Evolutionary conservation across 2,113 vertebrate species (phyloP).

Genomic region (Microcebus jonahi): DNA sequence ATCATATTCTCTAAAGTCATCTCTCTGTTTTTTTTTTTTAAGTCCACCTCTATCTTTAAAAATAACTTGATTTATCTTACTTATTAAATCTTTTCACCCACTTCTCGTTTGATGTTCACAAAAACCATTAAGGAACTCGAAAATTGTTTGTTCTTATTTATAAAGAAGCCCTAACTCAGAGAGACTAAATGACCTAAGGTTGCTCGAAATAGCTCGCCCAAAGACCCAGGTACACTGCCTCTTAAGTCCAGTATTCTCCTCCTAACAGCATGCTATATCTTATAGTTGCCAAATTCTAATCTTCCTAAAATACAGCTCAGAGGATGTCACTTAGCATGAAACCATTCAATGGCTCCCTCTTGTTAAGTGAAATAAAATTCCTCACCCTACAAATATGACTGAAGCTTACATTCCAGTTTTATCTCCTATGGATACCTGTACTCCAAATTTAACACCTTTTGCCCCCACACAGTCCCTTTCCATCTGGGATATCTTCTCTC

Average conservation of each 20-base stretch:
- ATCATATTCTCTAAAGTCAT: not conserved
- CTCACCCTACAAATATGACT: not conserved
- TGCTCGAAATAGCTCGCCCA: not conserved
- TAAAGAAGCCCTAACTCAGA: constrained; percentile 24
- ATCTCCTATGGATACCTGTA: not conserved
- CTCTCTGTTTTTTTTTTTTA: not conserved
- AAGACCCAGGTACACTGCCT: not conserved
- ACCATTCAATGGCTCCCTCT: not conserved
- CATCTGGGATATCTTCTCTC: not conserved
- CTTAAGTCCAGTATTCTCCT: not conserved
- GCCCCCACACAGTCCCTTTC: not conserved
- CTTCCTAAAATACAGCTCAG: not conserved
- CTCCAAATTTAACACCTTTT: not conserved
- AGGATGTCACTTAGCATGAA: not conserved
- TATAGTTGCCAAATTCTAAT: not conserved
- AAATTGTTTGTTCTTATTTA: constrained; percentile 3
- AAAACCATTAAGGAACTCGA: not conserved
- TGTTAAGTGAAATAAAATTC: not conserved
- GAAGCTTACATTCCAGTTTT: not conserved
- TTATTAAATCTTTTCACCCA: not conserved
- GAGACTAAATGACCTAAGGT: not conserved
- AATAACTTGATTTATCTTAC: not conserved
- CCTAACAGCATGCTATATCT: not conserved
- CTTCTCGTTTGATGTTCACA: not conserved
- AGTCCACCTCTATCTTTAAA: not conserved